These are phyloP conservation scores for Drosophila diplacantha DNA, from an alignment of 2,888 invertebrate genomes.

Conservation along the genomic window DNA sequence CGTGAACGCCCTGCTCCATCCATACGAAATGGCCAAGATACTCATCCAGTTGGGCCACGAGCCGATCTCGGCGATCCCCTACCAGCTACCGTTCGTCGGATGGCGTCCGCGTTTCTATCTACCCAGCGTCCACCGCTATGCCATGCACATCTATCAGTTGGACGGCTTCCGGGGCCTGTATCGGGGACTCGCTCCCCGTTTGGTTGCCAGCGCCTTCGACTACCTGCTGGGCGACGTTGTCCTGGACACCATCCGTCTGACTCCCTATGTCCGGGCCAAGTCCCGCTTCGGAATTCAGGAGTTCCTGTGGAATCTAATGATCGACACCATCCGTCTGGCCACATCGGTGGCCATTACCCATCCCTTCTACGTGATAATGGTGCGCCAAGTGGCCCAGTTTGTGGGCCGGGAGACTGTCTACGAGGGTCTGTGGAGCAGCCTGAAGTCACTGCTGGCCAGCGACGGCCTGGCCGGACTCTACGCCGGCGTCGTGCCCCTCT, in stretches of 20 bases:
- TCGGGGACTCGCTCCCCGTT: constrained; percentile 43
- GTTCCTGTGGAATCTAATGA: constrained; percentile 28
- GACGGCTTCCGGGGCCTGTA: constrained; percentile 51
- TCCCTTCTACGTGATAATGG: constrained; percentile 53
- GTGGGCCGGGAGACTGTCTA: constrained; percentile 47
- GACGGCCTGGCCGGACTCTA: constrained; percentile 43
- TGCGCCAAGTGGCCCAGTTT: constrained; percentile 60
- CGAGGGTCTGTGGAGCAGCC: constrained; percentile 12
- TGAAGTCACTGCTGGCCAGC: constrained; percentile 4
- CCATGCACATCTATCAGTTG: constrained; percentile 34
- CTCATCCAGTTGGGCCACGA: constrained; percentile 60
- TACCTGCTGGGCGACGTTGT: constrained; percentile 19
- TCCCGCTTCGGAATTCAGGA: background rate
- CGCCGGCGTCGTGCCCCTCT: constrained; percentile 48
- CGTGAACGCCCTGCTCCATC: constrained; percentile 39
- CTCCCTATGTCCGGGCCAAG: background rate
- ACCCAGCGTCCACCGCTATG: constrained; percentile 48
- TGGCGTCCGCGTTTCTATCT: constrained; percentile 24
- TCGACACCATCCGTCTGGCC: constrained; percentile 30
- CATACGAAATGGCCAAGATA: constrained; percentile 46
- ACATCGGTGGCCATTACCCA: constrained; percentile 47
- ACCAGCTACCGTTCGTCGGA: constrained; percentile 23
- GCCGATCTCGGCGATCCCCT: constrained; percentile 33
- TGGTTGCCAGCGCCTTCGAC: constrained; percentile 12
- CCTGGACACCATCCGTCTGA: constrained; percentile 20